These are phyloP conservation scores for Cylindroiulus punctatus DNA, from an alignment of 2,888 invertebrate genomes.

Conservation along the genomic window DNA sequence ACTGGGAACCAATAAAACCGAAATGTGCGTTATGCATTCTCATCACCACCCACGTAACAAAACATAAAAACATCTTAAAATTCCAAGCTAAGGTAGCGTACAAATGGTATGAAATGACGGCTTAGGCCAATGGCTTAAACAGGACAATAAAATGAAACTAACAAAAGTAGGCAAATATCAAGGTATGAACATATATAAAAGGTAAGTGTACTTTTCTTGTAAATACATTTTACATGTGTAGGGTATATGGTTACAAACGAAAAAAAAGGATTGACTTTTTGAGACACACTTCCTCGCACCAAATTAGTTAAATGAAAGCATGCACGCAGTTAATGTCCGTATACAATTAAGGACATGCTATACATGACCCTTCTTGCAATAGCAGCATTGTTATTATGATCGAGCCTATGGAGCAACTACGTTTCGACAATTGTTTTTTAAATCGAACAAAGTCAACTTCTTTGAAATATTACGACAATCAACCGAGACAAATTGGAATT, in stretches of 20 bases:
- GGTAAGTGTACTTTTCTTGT: neutral
- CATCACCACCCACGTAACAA: slow-evolving; percentile 21
- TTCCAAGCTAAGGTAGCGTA: neutral
- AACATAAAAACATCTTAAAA: slow-evolving; percentile 8
- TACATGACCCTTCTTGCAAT: neutral
- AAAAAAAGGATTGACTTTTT: neutral
- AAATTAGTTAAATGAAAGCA: neutral
- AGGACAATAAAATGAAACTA: neutral
- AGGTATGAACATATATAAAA: neutral
- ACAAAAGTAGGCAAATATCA: neutral
- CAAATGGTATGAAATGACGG: neutral
- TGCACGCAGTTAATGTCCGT: neutral
- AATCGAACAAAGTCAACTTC: too few relatives aligned
- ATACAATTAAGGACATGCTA: neutral
- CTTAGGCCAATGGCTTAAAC: slow-evolving; percentile 25
- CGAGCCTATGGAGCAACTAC: too few relatives aligned
- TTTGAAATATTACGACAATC: too few relatives aligned
- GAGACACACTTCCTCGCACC: neutral
- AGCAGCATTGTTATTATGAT: neutral
- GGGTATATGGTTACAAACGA: neutral
- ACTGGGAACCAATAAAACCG: slow-evolving; percentile 28
- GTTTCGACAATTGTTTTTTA: too few relatives aligned
- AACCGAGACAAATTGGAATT: too few relatives aligned
- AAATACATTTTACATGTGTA: neutral
- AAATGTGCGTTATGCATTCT: slow-evolving; percentile 30